Percentiles rank a stretch among this genome's conserved stretches.
These are phyloP conservation scores for Machaerirhynchus nigripectus DNA, from an alignment of 2,113 vertebrate species.

Conservation along the genomic window DNA sequence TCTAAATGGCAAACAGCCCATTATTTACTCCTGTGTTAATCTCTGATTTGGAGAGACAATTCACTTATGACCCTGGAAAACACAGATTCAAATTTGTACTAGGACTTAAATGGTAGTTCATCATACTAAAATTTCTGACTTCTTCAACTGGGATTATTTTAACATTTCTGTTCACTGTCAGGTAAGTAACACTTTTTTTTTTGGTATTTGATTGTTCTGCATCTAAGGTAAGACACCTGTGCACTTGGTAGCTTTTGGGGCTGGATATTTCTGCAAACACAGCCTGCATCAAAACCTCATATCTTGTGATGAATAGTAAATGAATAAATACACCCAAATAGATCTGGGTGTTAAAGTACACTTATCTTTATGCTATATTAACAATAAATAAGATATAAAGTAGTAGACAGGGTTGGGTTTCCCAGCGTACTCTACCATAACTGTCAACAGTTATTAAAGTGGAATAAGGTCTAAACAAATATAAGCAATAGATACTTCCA, in stretches of 20 bases:
- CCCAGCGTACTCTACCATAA: not conserved
- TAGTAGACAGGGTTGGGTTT: not conserved
- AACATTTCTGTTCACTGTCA: not conserved
- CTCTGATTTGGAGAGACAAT: not conserved
- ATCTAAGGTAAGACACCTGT: not conserved
- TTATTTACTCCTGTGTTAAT: not conserved
- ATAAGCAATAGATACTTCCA: not conserved
- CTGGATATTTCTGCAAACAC: not conserved
- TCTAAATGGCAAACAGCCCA: not conserved
- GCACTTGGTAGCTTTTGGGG: not conserved
- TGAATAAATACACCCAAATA: not conserved
- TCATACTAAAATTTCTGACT: not conserved
- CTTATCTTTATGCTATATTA: not conserved
- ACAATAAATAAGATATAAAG: not conserved
- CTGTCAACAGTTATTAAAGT: not conserved
- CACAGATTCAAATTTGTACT: not conserved
- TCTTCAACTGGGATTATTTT: not conserved
- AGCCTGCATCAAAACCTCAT: not conserved
- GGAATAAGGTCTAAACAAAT: not conserved
- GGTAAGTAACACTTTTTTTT: not conserved
- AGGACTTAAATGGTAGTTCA: not conserved
- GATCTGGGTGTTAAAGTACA: not conserved
- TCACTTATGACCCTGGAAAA: not conserved
- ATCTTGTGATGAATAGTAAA: not conserved
- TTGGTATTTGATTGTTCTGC: not conserved